A percentile compares a stretch with the other conserved stretches of the same genome.
Evolutionary conservation across 2,888 invertebrate species (phyloP).

Genomic region (Stenodema calcarata): DNA sequence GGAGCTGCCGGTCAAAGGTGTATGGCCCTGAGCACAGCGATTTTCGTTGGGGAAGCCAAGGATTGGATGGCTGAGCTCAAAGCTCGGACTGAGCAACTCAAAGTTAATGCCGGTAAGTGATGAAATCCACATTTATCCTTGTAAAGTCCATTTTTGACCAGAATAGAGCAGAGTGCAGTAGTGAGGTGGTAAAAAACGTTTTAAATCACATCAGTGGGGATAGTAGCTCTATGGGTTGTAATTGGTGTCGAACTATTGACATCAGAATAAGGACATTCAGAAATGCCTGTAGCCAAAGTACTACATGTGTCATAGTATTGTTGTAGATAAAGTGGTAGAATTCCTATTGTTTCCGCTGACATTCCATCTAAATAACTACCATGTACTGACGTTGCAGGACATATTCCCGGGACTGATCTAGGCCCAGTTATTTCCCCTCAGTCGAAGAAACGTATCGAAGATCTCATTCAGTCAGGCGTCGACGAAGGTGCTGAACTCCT

Average conservation of each 20-base stretch:
- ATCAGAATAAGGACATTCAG: neutral
- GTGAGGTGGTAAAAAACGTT: too few species aligned
- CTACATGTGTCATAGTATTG: too few species aligned
- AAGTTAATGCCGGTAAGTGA: constrained; percentile 80
- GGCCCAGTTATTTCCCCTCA: constrained; percentile 94
- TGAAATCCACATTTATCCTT: neutral
- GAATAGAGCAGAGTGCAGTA: too few species aligned
- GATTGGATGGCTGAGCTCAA: constrained; percentile 95
- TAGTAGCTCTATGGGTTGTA: too few species aligned
- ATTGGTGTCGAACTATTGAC: too few species aligned
- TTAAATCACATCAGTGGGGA: too few species aligned
- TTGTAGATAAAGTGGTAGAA: too few species aligned
- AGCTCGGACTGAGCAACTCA: constrained; percentile 78
- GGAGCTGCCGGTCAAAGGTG: constrained; percentile 99
- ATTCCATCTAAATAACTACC: neutral
- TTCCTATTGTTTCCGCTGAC: too few species aligned
- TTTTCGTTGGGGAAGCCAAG: constrained; percentile 89
- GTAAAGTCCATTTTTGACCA: too few species aligned
- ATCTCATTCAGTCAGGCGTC: constrained; percentile 80
- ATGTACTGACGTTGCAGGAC: constrained; percentile 63
- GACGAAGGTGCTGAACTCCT: constrained; percentile 87
- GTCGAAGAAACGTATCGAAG: constrained; percentile 83
- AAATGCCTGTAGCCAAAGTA: too few species aligned
- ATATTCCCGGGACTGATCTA: constrained; percentile 79
- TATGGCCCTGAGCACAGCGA: constrained; percentile 96